Conservation (phyloP, 2,888 invertebrate species). For the Horisme vitalbata region DNA sequence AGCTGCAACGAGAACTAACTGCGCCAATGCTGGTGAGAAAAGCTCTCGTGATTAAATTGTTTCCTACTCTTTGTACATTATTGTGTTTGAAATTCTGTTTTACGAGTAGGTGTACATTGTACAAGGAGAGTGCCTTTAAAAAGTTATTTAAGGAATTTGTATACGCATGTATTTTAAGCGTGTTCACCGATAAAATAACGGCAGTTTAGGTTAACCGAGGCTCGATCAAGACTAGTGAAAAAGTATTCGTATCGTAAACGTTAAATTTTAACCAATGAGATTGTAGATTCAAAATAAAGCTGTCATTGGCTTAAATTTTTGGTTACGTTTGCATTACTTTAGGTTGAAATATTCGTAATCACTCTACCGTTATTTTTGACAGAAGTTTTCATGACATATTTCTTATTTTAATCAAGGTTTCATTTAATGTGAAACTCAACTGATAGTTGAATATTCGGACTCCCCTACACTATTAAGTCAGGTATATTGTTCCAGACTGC, state of each 20-base stretch:
- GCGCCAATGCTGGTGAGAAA: constrained; percentile 17
- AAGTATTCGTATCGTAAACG: no score
- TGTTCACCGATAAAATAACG: no score
- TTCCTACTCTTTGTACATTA: constrained; percentile 9
- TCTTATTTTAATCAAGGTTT: neutral
- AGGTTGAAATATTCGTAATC: no score
- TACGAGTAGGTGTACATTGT: neutral
- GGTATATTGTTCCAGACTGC: constrained; percentile 52
- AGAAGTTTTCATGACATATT: no score
- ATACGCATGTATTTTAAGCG: no score
- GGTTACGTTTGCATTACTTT: no score
- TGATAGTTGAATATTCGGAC: neutral
- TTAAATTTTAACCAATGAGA: no score
- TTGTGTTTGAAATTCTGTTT: constrained; percentile 11
- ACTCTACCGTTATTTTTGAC: no score
- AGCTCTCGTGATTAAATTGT: constrained; percentile 23
- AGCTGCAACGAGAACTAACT: constrained; percentile 21
- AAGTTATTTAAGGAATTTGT: neutral
- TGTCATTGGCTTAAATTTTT: no score
- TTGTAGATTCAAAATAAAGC: no score
- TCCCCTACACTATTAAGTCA: neutral
- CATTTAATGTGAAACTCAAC: neutral
- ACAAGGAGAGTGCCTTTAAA: neutral
- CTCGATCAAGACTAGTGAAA: no score
- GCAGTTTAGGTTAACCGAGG: no score